phyloP scores from a whole-genome alignment of 2,888 invertebrate species.

The Drosophila basisetae region DNA sequence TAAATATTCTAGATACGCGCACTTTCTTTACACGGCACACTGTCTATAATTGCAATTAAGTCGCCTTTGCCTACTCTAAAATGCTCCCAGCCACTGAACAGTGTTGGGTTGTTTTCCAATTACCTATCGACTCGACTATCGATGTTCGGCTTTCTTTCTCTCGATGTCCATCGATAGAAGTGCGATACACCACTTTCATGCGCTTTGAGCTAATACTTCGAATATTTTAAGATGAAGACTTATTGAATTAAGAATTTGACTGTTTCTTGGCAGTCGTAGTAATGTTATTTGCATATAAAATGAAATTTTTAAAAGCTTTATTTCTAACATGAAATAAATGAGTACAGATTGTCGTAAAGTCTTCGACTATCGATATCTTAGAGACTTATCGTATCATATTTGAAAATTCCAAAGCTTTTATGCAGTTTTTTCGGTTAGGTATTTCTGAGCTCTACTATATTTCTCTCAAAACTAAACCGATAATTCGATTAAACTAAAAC shows the following conservation, averaged over 20 bases:
- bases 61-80: slow-evolving; percentile 39
- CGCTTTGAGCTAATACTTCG: neutral
- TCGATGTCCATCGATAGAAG: slow-evolving; percentile 7
- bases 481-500: too few species aligned
- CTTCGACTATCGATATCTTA: neutral
- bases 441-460: too few species aligned
- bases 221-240: neutral
- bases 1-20: slow-evolving; percentile 46
- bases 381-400: neutral
- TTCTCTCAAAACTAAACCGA: too few species aligned
- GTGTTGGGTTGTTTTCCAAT: slow-evolving; percentile 31
- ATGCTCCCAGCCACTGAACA: slow-evolving; percentile 29
- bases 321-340: neutral
- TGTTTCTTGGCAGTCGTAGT: neutral
- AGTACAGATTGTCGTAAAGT: neutral
- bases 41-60: slow-evolving; percentile 52
- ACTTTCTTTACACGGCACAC: slow-evolving; percentile 54
- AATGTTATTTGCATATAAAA: neutral
- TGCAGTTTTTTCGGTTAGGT: too few species aligned
- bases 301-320: slow-evolving; percentile 46
- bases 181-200: neutral
- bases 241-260: slow-evolving; percentile 57
- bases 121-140: slow-evolving; percentile 25
- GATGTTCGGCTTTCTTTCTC: slow-evolving; percentile 25
- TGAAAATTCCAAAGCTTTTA: neutral